Evolutionary conservation across 2,888 invertebrate genomes (phyloP), one percentile per base, ranked within the genome.

Genomic region (Frankliniella fusca): DNA sequence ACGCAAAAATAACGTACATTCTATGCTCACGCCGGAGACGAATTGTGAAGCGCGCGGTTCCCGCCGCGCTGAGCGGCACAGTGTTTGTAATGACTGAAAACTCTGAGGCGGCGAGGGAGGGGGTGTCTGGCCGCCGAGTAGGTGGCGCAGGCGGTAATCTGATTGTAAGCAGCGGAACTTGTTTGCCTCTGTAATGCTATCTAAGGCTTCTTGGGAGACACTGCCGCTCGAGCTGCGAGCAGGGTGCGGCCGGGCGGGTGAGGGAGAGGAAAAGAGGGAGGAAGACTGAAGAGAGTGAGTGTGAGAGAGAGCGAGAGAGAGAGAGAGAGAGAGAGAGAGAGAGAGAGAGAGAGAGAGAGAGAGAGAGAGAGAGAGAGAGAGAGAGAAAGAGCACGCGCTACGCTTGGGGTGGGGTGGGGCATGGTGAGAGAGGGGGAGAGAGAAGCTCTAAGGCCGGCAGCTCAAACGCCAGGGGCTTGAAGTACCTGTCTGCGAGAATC

Each of bases 131-230:
- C 5, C 3, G 38, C 38, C 3, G 38, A 2, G 38, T 38, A 38
- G 38, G 38, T 5, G 38, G 38, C 38, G 38, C 38, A 38, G 27
- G 11, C 0, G 70, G 70, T 76, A 76, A 76, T 76, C 70, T 76
- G 23, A 76, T 76, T 76, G 70, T 76, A n/a, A 76, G 70, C 11
- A 38, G 38, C 3, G 38, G 12, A 27, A 76, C 70, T 76, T 76
- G 70, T 76, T 76, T 76, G 27, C 54, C 54, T 54, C 54, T 15
- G 54, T 54, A 54, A 54, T 54, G 54, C 70, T 27, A 76, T 76
- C 70, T 76, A 76, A 27, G 70, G 70, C 70, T 76, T 76, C 70
- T 76, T 27, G 23, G 27, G 27, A 76, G 70, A 76, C 70, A 76
- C 70, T 76, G 27, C 70, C 12, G 70, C 23, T 20, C 70, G 27